These are phyloP conservation scores for Aphrocallistes beatrix DNA, from an alignment of 37 sponge, comb jelly and placozoan genomes.

Conservation along the genomic window DNA sequence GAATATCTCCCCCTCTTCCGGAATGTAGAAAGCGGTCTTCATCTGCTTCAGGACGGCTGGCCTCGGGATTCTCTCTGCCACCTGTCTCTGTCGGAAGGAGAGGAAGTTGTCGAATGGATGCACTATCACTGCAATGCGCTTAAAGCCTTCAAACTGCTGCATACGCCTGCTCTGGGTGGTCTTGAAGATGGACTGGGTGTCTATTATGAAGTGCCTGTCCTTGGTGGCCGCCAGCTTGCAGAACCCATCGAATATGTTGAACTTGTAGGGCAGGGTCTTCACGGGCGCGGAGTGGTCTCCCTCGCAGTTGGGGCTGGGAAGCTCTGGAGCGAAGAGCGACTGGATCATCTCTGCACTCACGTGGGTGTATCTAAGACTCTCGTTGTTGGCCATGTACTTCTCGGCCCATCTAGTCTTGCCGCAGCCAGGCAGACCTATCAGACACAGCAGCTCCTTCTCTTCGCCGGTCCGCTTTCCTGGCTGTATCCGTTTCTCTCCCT, in stretches of 20 bases:
- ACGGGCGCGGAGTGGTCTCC: neutral
- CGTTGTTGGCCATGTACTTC: slow-evolving; percentile 40
- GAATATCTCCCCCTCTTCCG: slow-evolving; percentile 6
- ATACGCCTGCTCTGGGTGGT: slow-evolving; percentile 54
- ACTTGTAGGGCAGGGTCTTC: neutral
- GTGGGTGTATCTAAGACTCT: slow-evolving; percentile 64
- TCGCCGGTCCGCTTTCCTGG: neutral
- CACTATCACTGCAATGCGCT: slow-evolving; percentile 51
- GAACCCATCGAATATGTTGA: neutral
- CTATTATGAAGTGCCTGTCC: neutral
- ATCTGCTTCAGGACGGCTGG: neutral
- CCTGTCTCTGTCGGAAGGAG: slow-evolving; percentile 7
- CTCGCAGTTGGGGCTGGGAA: neutral
- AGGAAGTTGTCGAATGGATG: slow-evolving; percentile 30
- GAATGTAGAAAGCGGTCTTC: neutral
- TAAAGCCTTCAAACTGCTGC: slow-evolving; percentile 55
- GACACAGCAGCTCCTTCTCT: slow-evolving; percentile 53
- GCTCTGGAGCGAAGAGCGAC: neutral
- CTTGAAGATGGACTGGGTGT: neutral
- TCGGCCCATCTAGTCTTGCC: slow-evolving; percentile 97
- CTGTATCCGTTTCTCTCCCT: neutral
- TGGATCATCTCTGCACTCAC: slow-evolving; percentile 38
- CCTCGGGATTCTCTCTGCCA: neutral
- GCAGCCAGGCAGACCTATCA: slow-evolving; percentile 80
- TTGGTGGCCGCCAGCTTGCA: neutral